Evolutionary conservation across 1,140 invertebrate genomes (phyloP).

Genomic region (Drosophila sproati): DNA sequence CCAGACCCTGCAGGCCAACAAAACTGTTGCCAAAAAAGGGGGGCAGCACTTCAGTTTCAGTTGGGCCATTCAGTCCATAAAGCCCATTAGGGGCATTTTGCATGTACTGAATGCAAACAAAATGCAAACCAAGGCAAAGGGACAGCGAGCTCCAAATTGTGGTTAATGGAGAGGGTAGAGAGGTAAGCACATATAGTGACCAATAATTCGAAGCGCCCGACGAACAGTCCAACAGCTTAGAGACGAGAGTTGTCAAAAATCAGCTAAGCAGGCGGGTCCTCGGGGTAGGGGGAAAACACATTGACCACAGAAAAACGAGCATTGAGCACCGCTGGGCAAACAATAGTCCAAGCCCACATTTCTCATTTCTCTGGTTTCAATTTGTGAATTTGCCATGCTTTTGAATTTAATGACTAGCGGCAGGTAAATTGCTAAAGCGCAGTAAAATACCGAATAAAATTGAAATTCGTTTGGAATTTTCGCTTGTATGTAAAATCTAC

Average conservation of each 20-base stretch:
- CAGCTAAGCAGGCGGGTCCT: slow-evolving; percentile 30
- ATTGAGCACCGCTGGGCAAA: not conserved
- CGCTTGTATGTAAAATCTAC: too few relatives aligned
- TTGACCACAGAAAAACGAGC: slow-evolving; percentile 1
- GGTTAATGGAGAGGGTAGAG: slow-evolving; percentile 36
- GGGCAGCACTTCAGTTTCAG: slow-evolving; percentile 22
- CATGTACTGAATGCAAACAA: slow-evolving; percentile 51
- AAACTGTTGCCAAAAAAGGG: slow-evolving; percentile 31
- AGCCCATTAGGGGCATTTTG: slow-evolving; percentile 78
- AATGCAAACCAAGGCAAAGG: slow-evolving; percentile 7
- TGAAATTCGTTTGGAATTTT: too few relatives aligned
- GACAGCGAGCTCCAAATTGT: slow-evolving; percentile 52
- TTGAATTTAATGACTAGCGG: not conserved
- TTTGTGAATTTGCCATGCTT: not conserved
- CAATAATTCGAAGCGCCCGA: slow-evolving; percentile 60
- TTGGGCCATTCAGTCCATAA: slow-evolving; percentile 24
- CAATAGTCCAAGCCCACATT: not conserved
- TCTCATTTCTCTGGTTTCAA: not conserved
- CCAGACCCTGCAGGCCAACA: slow-evolving; percentile 8
- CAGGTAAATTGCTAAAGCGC: too few relatives aligned
- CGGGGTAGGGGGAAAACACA: not conserved
- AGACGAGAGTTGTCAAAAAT: slow-evolving; percentile 55
- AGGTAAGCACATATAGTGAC: slow-evolving; percentile 40
- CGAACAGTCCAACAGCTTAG: slow-evolving; percentile 30
- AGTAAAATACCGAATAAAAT: too few relatives aligned